A percentile compares a stretch with the other conserved stretches of the same genome.
phyloP scores from a whole-genome alignment of 2,888 invertebrate species.

The Lysandra coridon region DNA sequence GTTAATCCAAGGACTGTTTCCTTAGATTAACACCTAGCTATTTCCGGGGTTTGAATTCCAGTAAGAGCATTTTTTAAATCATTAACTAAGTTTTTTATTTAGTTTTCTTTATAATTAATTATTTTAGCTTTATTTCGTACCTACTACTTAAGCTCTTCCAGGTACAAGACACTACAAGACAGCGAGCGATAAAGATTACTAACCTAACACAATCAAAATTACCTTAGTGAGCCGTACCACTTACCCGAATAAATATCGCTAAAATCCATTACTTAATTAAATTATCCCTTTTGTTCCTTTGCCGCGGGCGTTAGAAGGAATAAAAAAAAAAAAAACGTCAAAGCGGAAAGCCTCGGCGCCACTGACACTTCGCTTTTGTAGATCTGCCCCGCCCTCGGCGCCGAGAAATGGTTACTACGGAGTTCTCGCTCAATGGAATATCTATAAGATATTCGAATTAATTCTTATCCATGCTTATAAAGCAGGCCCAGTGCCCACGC shows the following conservation, averaged over 20 bases:
- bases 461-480: background rate
- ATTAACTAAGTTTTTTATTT: too few species aligned
- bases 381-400: conserved; percentile 64
- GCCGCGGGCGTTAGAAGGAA: conserved; percentile 58
- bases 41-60: too few species aligned
- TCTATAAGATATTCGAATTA: background rate
- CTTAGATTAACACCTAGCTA: too few species aligned
- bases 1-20: too few species aligned
- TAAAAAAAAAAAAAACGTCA: conserved; percentile 58
- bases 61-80: too few species aligned
- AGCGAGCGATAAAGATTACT: background rate
- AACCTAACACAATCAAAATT: background rate
- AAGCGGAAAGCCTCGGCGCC: conserved; percentile 67
- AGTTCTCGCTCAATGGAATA: background rate
- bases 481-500: background rate
- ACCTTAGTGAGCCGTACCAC: background rate
- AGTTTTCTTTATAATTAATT: too few species aligned
- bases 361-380: conserved; percentile 61
- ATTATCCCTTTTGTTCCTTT: conserved; percentile 57
- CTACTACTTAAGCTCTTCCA: too few species aligned
- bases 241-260: conserved; percentile 41
- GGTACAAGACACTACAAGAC: too few species aligned
- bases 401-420: conserved; percentile 43
- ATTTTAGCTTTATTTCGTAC: too few species aligned
- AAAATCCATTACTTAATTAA: conserved; percentile 56